Conservation (phyloP, 1,140 invertebrate genomes). For the Zelostemma sp. region DNA sequence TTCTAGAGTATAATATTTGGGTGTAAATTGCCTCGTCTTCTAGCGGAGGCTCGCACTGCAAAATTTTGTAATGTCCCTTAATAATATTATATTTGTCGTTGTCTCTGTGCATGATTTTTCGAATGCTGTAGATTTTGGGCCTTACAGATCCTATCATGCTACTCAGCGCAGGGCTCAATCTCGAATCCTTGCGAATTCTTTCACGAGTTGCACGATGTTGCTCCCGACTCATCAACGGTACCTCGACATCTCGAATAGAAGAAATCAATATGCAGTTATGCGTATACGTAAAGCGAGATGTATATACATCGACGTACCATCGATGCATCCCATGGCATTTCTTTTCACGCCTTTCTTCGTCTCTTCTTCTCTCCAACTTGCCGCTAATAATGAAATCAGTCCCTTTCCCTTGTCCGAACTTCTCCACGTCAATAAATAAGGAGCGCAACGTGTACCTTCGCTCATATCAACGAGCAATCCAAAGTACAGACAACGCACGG, state of each 20-base stretch:
- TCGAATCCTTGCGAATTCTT: background rate
- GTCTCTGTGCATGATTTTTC: slow-evolving; percentile 45
- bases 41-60: slow-evolving; percentile 33
- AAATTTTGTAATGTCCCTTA: slow-evolving; percentile 47
- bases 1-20: no score
- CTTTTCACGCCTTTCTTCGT: slow-evolving; percentile 40
- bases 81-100: slow-evolving; percentile 28
- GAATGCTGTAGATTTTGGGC: slow-evolving; percentile 55
- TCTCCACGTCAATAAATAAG: slow-evolving; percentile 57
- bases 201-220: no score
- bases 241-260: no score
- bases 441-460: slow-evolving; percentile 27
- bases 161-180: slow-evolving; percentile 36
- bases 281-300: no score
- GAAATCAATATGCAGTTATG: no score
- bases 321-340: slow-evolving; percentile 33
- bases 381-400: slow-evolving; percentile 50
- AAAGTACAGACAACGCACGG: slow-evolving; percentile 49
- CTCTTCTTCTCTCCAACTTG: slow-evolving; percentile 58
- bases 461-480: slow-evolving; percentile 51
- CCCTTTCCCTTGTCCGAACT: slow-evolving; percentile 44
- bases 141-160: slow-evolving; percentile 51
- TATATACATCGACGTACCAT: no score
- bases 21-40: slow-evolving; percentile 53
- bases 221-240: no score